A percentile compares a stretch with the other conserved stretches of the same genome.
phyloP scores from a whole-genome alignment of 2,888 invertebrate genomes.

The Sphaerophoria taeniata region DNA sequence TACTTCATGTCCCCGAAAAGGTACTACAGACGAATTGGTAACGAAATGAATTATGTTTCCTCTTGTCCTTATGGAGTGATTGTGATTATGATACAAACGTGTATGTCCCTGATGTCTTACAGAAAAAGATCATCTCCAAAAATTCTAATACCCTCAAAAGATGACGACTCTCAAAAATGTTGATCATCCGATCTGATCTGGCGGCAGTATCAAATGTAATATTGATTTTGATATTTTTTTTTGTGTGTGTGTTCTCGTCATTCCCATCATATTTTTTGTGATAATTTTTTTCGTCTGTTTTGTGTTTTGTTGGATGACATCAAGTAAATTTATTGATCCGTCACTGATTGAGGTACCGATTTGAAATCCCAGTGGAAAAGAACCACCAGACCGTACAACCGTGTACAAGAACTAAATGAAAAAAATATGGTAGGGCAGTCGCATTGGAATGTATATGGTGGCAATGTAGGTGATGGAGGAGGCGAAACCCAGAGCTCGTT shows the following conservation, averaged over 20 bases:
- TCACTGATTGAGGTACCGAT: conserved; percentile 73
- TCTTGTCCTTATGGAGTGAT: conserved; percentile 50
- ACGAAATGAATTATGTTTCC: conserved; percentile 64
- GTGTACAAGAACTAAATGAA: conserved; percentile 30
- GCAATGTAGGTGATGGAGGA: too few relatives aligned
- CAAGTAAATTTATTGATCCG: conserved; percentile 74
- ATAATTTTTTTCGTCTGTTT: conserved; percentile 30
- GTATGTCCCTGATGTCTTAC: conserved; percentile 53
- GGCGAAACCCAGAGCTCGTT: too few relatives aligned
- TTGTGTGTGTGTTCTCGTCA: not conserved
- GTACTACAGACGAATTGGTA: conserved; percentile 32
- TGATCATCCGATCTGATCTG: conserved; percentile 70
- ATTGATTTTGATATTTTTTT: conserved; percentile 32
- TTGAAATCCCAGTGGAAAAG: conserved; percentile 65
- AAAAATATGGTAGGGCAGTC: conserved; percentile 11
- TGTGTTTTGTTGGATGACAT: conserved; percentile 71
- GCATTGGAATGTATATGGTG: too few relatives aligned
- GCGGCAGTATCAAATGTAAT: conserved; percentile 73
- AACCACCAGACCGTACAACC: conserved; percentile 67
- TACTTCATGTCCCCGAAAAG: too few relatives aligned
- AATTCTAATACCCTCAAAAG: conserved; percentile 45
- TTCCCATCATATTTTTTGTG: conserved; percentile 36
- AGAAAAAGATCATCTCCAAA: conserved; percentile 66
- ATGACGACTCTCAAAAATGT: conserved; percentile 71
- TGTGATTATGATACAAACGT: too few relatives aligned